A percentile compares a stretch with the other conserved stretches of the same genome.
Conservation (phyloP, 2,888 invertebrate genomes). For the Allygus modestus region DNA sequence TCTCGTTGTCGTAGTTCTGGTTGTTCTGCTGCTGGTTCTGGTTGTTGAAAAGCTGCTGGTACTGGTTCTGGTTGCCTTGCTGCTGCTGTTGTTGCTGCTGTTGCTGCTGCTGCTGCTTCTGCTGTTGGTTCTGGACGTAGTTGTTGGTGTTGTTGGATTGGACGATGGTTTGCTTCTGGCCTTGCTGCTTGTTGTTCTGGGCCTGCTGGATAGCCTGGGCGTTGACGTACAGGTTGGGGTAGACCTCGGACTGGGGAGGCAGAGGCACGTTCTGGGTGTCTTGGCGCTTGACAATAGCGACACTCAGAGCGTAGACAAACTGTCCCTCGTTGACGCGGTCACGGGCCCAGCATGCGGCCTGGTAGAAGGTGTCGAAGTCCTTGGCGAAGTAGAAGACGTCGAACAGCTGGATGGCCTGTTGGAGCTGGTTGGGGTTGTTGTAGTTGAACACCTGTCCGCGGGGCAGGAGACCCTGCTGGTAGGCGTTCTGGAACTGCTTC, state of each 20-base stretch:
- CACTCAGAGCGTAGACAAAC: constrained; percentile 78
- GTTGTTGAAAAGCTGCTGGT: constrained; percentile 33
- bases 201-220: constrained; percentile 65
- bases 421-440: constrained; percentile 79
- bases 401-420: constrained; percentile 82
- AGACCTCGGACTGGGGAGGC: constrained; percentile 79
- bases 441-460: constrained; percentile 79
- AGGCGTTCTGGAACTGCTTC: constrained; percentile 77
- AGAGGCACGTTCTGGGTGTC: constrained; percentile 77
- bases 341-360: constrained; percentile 78
- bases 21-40: constrained; percentile 56
- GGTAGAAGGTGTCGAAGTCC: constrained; percentile 83
- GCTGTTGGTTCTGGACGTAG: constrained; percentile 59
- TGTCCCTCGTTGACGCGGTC: constrained; percentile 78
- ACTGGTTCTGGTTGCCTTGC: constrained; percentile 51
- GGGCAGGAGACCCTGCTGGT: constrained; percentile 79
- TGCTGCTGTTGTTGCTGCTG: constrained; percentile 54
- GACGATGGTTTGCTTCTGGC: constrained; percentile 61
- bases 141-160: constrained; percentile 67
- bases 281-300: constrained; percentile 77
- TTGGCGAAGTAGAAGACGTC: constrained; percentile 84
- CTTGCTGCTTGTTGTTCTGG: constrained; percentile 63
- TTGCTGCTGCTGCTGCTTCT: constrained; percentile 48
- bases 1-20: constrained; percentile 59
- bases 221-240: constrained; percentile 73